phyloP scores from a whole-genome alignment of 2,113 vertebrate genomes.

The Gnathonemus echidnorhynchus region DNA sequence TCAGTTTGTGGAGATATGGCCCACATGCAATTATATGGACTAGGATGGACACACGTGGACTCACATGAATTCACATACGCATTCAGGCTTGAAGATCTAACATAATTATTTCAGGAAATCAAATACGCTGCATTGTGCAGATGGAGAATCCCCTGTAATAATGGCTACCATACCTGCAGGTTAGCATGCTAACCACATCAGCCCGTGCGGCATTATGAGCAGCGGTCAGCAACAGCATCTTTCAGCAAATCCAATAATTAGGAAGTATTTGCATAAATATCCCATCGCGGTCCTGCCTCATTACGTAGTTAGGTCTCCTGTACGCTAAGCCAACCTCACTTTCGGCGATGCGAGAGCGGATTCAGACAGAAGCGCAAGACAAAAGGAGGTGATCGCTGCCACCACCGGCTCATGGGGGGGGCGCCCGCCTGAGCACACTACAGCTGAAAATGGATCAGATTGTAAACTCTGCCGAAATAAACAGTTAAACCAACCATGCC shows the following conservation, averaged over 20 bases:
- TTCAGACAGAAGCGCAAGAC: background rate
- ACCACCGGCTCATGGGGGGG: background rate
- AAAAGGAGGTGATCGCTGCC: background rate
- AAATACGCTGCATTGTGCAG: background rate
- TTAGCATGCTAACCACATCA: background rate
- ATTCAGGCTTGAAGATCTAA: background rate
- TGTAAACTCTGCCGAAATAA: background rate
- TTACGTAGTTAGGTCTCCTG: background rate
- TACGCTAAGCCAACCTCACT: no score
- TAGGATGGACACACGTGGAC: background rate
- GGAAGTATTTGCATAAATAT: constrained; percentile 8
- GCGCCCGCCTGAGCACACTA: background rate
- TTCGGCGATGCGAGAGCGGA: background rate
- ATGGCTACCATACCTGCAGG: background rate
- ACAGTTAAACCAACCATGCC: constrained; percentile 12
- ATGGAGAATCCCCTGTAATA: background rate
- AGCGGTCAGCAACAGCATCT: background rate
- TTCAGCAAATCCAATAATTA: background rate
- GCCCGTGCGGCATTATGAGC: background rate
- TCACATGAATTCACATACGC: background rate
- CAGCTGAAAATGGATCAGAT: background rate
- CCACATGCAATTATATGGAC: background rate
- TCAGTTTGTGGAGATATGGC: background rate
- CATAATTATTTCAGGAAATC: background rate
- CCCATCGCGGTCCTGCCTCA: background rate